phyloP scores from a whole-genome alignment of 1,140 invertebrate genomes.

The Meloidogyne hapla region DNA sequence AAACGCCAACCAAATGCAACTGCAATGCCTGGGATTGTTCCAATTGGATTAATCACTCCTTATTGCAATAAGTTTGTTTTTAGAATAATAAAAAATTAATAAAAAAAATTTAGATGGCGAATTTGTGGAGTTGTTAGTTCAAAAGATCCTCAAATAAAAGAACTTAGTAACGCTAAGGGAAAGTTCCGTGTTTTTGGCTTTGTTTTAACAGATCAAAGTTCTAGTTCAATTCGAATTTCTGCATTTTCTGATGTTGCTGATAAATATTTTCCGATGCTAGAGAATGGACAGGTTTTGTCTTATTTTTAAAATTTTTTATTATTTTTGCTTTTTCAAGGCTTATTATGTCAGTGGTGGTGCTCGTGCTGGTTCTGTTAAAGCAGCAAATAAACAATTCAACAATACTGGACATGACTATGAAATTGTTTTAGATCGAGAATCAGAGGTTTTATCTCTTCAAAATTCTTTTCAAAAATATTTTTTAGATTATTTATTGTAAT shows the following conservation, averaged over 20 bases:
- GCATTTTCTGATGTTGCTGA: slow-evolving; percentile 86
- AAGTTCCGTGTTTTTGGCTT: slow-evolving; percentile 91
- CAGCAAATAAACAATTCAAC: slow-evolving; percentile 85
- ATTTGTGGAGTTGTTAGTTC: slow-evolving; percentile 84
- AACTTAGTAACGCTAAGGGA: slow-evolving; percentile 85
- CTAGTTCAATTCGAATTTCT: slow-evolving; percentile 84
- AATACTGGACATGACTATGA: slow-evolving; percentile 90
- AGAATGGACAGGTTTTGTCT: slow-evolving; percentile 71
- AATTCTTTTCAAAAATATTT: background rate
- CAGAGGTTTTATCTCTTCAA: slow-evolving; percentile 25
- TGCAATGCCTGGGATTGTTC: slow-evolving; percentile 9
- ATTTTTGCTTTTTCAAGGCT: slow-evolving; percentile 68
- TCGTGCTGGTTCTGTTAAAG: slow-evolving; percentile 71
- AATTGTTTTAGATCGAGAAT: slow-evolving; percentile 82
- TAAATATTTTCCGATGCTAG: slow-evolving; percentile 83
- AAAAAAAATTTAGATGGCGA: slow-evolving; percentile 75
- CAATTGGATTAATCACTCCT: slow-evolving; percentile 50
- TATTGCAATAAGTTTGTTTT: slow-evolving; percentile 48
- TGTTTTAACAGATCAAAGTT: slow-evolving; percentile 86
- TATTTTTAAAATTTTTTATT: slow-evolving; percentile 4
- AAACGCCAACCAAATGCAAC: slow-evolving; percentile 12
- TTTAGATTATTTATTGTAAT: slow-evolving; percentile 36
- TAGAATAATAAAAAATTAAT: background rate
- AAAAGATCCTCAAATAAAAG: slow-evolving; percentile 76
- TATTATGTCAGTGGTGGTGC: slow-evolving; percentile 77